These are phyloP conservation scores for Diorhabda elongata DNA, from an alignment of 1,140 invertebrate genomes.

Conservation along the genomic window DNA sequence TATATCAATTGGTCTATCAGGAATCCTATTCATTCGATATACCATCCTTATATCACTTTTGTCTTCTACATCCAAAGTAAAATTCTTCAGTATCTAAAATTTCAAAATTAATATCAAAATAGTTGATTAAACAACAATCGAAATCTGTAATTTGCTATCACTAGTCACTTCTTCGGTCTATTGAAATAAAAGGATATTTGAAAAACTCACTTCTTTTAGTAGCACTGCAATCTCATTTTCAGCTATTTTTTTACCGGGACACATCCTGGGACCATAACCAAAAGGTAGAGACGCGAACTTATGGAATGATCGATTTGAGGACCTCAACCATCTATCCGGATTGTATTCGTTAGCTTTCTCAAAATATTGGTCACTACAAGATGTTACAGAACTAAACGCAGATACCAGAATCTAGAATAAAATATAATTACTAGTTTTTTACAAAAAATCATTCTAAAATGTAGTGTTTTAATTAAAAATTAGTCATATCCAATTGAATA, in stretches of 20 bases:
- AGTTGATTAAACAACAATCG: background rate
- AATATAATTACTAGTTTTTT: background rate
- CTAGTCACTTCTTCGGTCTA: background rate
- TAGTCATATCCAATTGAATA: too few relatives aligned
- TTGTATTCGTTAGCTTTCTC: slow-evolving; percentile 45
- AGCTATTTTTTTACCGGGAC: slow-evolving; percentile 72
- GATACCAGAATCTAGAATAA: slow-evolving; percentile 48
- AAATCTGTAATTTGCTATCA: slow-evolving; percentile 2
- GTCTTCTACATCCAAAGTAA: slow-evolving; percentile 19
- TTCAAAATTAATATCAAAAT: background rate
- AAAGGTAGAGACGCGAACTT: slow-evolving; percentile 75
- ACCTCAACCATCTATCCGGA: slow-evolving; percentile 53
- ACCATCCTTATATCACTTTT: slow-evolving; percentile 37
- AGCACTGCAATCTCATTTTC: slow-evolving; percentile 71
- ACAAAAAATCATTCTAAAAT: background rate
- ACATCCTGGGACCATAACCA: slow-evolving; percentile 76
- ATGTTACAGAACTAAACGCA: slow-evolving; percentile 48
- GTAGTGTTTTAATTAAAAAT: background rate
- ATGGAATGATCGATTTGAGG: slow-evolving; percentile 45
- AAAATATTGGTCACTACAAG: slow-evolving; percentile 48
- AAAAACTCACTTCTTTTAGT: slow-evolving; percentile 49
- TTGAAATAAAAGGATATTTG: too few relatives aligned
- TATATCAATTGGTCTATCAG: slow-evolving; percentile 38
- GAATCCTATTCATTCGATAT: slow-evolving; percentile 41
- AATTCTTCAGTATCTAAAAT: slow-evolving; percentile 33